A percentile compares a stretch with the other conserved stretches of the same genome.
Conservation (phyloP, 2,113 vertebrate species). For the Centropus bengalensis region DNA sequence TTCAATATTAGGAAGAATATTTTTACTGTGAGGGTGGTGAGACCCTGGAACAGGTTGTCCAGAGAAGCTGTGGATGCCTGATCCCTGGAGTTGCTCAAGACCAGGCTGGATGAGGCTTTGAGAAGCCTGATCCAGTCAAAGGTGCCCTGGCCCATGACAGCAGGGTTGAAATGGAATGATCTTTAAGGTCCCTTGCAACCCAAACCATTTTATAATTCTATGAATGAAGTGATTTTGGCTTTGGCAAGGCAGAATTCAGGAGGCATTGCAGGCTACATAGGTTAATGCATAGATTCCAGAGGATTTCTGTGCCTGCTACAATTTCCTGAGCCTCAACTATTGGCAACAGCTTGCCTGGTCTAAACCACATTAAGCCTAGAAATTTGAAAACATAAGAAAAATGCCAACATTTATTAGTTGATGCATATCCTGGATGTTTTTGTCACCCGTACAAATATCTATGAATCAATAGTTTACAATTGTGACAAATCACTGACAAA, state of each 20-base stretch:
- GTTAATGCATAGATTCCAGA: background rate
- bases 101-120: too few species aligned
- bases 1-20: too few species aligned
- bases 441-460: background rate
- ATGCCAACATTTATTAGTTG: background rate
- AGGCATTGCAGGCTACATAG: background rate
- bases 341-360: background rate
- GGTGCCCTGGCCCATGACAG: too few species aligned
- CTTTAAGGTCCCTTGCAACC: too few species aligned
- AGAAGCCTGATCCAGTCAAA: too few species aligned
- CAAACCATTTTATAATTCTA: too few species aligned
- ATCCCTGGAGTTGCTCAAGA: too few species aligned
- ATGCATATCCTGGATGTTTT: background rate
- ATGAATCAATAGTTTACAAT: background rate
- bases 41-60: too few species aligned
- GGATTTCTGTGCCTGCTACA: background rate
- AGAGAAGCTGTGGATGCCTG: too few species aligned
- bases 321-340: background rate
- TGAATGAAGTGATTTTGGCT: background rate
- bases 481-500: slow-evolving; percentile 5
- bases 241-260: background rate
- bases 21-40: too few species aligned
- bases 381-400: background rate
- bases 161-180: too few species aligned
- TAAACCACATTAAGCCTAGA: background rate